These are phyloP conservation scores for Papilio aristodemus DNA, from an alignment of 1,140 invertebrate species.

Conservation along the genomic window DNA sequence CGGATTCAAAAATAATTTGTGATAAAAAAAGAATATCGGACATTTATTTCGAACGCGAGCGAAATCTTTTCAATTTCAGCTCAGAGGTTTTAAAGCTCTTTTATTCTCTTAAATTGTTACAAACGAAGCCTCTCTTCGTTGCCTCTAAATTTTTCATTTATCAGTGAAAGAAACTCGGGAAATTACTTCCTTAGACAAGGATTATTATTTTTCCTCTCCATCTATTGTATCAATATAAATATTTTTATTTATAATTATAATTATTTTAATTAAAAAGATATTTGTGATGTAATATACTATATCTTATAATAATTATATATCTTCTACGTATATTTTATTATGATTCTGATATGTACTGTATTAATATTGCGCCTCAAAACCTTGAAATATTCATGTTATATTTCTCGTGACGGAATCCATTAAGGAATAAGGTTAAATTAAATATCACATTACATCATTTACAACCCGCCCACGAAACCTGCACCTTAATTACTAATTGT, in stretches of 20 bases:
- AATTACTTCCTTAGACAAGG: not conserved
- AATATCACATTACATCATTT: slow-evolving; percentile 11
- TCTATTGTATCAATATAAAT: not conserved
- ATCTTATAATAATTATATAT: not conserved
- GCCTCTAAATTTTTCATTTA: slow-evolving; percentile 7
- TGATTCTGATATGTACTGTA: too few relatives aligned
- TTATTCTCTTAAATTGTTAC: slow-evolving; percentile 7
- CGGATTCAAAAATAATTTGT: slow-evolving; percentile 14
- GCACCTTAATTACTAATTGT: not conserved
- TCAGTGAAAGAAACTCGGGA: slow-evolving; percentile 7
- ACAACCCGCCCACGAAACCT: not conserved
- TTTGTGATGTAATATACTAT: not conserved
- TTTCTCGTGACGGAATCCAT: slow-evolving; percentile 7
- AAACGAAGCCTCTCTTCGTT: slow-evolving; percentile 18
- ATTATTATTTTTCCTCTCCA: not conserved
- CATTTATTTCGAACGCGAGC: not conserved
- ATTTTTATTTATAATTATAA: too few relatives aligned
- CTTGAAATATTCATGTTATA: slow-evolving; percentile 3
- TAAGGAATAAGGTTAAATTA: slow-evolving; percentile 3
- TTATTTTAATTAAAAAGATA: not conserved
- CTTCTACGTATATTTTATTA: too few relatives aligned
- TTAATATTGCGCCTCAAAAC: too few relatives aligned
- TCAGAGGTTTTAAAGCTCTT: slow-evolving; percentile 11
- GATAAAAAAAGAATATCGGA: not conserved
- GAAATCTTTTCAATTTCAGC: slow-evolving; percentile 24